A percentile compares a stretch with the other conserved stretches of the same genome.
Conservation (phyloP, 2,888 invertebrate genomes). For the Coremacera marginata region DNA sequence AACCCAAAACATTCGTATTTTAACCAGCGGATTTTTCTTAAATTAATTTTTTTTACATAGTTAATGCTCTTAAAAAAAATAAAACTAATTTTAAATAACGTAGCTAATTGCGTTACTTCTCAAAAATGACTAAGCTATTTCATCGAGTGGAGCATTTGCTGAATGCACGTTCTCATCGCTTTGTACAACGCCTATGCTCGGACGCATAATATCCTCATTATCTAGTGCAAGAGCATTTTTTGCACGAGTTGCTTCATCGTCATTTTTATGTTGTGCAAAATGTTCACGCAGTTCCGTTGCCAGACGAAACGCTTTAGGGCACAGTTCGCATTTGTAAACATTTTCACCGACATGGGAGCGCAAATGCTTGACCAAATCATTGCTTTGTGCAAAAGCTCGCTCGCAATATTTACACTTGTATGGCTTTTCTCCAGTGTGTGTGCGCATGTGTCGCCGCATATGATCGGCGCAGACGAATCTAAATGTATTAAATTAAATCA, state of each 20-base stretch:
- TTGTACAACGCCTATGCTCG: not conserved
- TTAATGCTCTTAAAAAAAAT: not conserved
- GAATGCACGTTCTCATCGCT: not conserved
- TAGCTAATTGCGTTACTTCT: not conserved
- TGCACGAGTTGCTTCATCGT: constrained; percentile 45
- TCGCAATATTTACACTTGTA: constrained; percentile 52
- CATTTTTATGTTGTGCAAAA: constrained; percentile 50
- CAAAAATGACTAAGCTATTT: not conserved
- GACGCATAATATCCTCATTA: constrained; percentile 40
- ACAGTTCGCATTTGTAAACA: constrained; percentile 70
- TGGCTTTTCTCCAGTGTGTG: constrained; percentile 71
- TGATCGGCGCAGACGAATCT: constrained; percentile 73
- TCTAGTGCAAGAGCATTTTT: constrained; percentile 44
- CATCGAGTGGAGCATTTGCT: not conserved
- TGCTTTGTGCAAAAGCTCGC: constrained; percentile 54
- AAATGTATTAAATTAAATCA: not conserved
- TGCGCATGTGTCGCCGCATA: constrained; percentile 72
- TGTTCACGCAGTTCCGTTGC: constrained; percentile 48
- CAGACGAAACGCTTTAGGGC: constrained; percentile 51
- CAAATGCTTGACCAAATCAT: constrained; percentile 64
- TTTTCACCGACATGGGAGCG: constrained; percentile 72
- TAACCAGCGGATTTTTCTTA: not conserved
- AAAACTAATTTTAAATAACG: not conserved
- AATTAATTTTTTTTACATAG: not conserved
- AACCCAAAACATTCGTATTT: too few relatives aligned